These are phyloP conservation scores for Chlamydotis undulata DNA, from an alignment of 2,113 vertebrate species.

Conservation along the genomic window DNA sequence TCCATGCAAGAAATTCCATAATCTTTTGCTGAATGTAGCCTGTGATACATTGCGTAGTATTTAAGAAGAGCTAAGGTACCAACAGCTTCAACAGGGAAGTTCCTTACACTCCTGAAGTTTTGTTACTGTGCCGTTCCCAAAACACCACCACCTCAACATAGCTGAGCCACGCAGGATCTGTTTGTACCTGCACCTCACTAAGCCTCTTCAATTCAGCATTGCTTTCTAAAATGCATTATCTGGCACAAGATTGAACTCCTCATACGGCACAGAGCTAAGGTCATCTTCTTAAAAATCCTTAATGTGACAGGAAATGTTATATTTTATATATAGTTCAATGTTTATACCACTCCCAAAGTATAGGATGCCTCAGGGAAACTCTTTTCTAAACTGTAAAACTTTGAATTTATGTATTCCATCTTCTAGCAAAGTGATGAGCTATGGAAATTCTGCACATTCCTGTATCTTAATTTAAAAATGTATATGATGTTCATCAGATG, in stretches of 20 bases:
- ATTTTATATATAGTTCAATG: background rate
- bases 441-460: background rate
- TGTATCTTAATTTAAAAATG: background rate
- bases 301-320: background rate
- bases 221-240: background rate
- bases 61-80: background rate
- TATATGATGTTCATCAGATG: background rate
- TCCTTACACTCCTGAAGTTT: background rate
- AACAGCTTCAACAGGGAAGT: background rate
- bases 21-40: background rate
- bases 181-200: background rate
- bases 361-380: background rate
- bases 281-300: background rate
- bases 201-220: background rate
- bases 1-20: background rate
- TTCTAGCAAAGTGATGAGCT: background rate
- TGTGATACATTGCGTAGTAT: background rate
- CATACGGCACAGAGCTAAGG: background rate
- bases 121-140: background rate
- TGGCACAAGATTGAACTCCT: background rate
- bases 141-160: rapidly evolving
- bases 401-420: background rate
- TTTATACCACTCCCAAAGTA: background rate
- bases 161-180: background rate
- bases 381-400: background rate